Conservation (phyloP, 2,113 vertebrate species). For the Spilogale gracilis region DNA sequence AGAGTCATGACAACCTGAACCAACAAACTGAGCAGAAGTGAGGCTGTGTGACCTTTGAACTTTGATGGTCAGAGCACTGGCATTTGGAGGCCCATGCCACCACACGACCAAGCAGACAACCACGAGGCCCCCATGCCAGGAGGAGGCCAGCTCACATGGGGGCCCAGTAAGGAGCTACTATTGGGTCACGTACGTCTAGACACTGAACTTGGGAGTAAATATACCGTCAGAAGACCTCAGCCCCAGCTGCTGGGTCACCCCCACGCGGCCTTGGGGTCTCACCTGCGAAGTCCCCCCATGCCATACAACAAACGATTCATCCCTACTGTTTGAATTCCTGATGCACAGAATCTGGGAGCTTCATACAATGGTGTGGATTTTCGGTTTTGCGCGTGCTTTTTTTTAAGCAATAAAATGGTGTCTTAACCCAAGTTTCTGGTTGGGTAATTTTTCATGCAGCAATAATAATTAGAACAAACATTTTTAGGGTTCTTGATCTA, state of each 20-base stretch:
- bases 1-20: background rate
- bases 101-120: background rate
- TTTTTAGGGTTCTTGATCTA: background rate
- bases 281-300: accelerated
- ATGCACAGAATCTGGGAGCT: background rate
- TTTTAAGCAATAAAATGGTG: background rate
- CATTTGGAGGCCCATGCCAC: background rate
- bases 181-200: background rate
- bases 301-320: background rate
- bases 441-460: background rate
- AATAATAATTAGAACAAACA: background rate
- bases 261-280: background rate
- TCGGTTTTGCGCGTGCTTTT: background rate
- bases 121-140: background rate
- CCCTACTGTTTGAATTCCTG: background rate
- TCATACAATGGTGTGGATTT: background rate
- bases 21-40: background rate
- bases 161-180: background rate
- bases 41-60: background rate
- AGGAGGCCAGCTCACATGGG: background rate
- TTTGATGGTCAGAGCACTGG: no score
- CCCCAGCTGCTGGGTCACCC: background rate
- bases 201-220: background rate
- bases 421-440: background rate
- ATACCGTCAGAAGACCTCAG: background rate